Conservation (phyloP, 1,140 invertebrate species). For the Drosophila azteca region DNA sequence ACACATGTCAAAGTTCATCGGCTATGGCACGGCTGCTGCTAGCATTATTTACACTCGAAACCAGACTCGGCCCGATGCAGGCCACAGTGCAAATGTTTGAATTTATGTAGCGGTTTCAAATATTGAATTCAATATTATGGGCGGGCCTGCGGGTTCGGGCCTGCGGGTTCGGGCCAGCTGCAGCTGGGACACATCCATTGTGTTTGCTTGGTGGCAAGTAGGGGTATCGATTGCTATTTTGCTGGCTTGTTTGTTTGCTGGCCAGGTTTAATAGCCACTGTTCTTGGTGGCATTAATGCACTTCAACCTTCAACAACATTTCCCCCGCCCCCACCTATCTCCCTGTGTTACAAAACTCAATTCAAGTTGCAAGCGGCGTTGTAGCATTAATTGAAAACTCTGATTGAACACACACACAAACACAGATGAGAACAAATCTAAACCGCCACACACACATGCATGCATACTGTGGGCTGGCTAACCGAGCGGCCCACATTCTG, state of each 20-base stretch:
- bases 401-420: conserved; percentile 51
- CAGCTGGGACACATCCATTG: conserved; percentile 21
- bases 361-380: conserved; percentile 32
- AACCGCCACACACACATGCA: conserved; percentile 1
- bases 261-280: conserved; percentile 49
- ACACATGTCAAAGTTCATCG: conserved; percentile 54
- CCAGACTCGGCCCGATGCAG: not conserved
- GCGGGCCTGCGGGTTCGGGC: too few relatives aligned
- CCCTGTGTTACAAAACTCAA: conserved; percentile 17
- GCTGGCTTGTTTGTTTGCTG: conserved; percentile 22
- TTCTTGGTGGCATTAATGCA: conserved; percentile 10
- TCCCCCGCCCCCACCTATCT: too few relatives aligned
- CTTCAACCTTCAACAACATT: conserved; percentile 1
- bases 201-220: conserved; percentile 24
- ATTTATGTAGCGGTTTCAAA: conserved; percentile 82
- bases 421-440: conserved; percentile 36
- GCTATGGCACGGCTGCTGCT: not conserved
- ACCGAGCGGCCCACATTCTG: conserved; percentile 53
- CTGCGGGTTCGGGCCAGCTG: conserved; percentile 10
- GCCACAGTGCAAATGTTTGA: conserved; percentile 69
- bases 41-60: conserved; percentile 66
- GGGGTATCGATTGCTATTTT: conserved; percentile 38
- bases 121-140: conserved; percentile 83
- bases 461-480: conserved; percentile 43
- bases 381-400: conserved; percentile 74